A percentile compares a stretch with the other conserved stretches of the same genome.
Conservation (phyloP, 1,140 invertebrate species). For the Metaphire vulgaris region DNA sequence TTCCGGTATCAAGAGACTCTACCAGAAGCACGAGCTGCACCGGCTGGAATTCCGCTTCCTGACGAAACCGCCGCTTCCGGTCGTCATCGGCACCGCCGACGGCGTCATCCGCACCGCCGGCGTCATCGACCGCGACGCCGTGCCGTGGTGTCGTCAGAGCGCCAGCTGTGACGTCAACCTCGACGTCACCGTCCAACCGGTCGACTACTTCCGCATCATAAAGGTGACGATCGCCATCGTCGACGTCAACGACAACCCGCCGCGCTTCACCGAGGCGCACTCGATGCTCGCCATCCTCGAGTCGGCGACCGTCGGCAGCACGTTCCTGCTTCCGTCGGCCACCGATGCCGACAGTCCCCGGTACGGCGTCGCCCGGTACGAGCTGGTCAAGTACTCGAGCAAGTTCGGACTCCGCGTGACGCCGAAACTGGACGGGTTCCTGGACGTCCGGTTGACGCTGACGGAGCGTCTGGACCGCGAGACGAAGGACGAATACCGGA, state of each 20-base stretch:
- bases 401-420: not conserved
- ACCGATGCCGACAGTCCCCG: not conserved
- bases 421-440: conserved; percentile 2
- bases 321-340: not conserved
- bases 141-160: not conserved
- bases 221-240: not conserved
- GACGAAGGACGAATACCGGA: not conserved
- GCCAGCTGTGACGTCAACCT: not conserved
- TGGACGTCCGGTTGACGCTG: not conserved
- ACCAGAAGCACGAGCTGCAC: not conserved
- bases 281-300: conserved; percentile 43
- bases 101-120: not conserved
- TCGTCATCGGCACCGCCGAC: not conserved
- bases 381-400: not conserved
- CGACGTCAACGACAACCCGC: conserved; percentile 7
- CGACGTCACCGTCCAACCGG: not conserved
- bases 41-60: not conserved
- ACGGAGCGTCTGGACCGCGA: conserved; percentile 12
- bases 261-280: conserved; percentile 53
- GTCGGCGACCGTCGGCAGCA: too few relatives aligned
- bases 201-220: conserved; percentile 7
- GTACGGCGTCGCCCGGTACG: not conserved
- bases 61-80: conserved; percentile 1
- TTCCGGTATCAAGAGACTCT: conserved; percentile 3
- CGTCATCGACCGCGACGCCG: conserved; percentile 10